Conservation (phyloP, 2,797 vertebrate genomes). For the Etheostoma perlongum region DNA sequence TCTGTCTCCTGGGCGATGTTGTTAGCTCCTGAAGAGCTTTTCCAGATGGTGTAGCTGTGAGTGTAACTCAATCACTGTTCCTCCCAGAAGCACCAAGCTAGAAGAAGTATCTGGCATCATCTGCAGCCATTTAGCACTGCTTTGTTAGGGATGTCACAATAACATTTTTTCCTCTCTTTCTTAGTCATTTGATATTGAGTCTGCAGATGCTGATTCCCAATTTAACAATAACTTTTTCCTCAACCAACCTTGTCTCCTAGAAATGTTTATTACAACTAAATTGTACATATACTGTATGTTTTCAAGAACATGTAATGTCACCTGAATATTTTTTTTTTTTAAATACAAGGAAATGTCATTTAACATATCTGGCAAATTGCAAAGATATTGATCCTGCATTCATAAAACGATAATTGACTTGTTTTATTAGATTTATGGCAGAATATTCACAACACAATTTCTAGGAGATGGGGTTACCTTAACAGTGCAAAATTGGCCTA, state of each 20-base stretch:
- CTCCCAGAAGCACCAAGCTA: slow-evolving; percentile 44
- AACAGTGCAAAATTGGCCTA: too few species aligned
- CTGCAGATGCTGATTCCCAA: background rate
- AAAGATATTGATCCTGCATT: background rate
- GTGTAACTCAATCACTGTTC: slow-evolving; percentile 63
- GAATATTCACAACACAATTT: background rate
- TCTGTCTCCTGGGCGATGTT: slow-evolving; percentile 47
- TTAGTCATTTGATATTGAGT: background rate
- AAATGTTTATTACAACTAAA: background rate
- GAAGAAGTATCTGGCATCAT: slow-evolving; percentile 42
- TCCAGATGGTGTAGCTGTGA: slow-evolving; percentile 71
- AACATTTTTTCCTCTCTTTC: background rate
- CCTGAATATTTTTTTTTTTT: background rate
- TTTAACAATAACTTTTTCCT: background rate
- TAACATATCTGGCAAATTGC: background rate
- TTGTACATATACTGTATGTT: background rate
- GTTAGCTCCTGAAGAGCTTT: slow-evolving; percentile 49
- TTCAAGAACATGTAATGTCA: background rate
- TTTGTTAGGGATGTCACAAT: background rate
- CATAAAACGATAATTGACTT: background rate
- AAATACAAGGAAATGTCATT: background rate
- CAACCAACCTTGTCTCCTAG: background rate
- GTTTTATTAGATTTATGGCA: background rate
- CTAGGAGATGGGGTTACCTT: too few species aligned
- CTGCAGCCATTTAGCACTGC: slow-evolving; percentile 13